Percentiles rank a stretch among this genome's conserved stretches.
Evolutionary conservation across 2,888 invertebrate species (phyloP).

Genomic region (Andrena praecox): DNA sequence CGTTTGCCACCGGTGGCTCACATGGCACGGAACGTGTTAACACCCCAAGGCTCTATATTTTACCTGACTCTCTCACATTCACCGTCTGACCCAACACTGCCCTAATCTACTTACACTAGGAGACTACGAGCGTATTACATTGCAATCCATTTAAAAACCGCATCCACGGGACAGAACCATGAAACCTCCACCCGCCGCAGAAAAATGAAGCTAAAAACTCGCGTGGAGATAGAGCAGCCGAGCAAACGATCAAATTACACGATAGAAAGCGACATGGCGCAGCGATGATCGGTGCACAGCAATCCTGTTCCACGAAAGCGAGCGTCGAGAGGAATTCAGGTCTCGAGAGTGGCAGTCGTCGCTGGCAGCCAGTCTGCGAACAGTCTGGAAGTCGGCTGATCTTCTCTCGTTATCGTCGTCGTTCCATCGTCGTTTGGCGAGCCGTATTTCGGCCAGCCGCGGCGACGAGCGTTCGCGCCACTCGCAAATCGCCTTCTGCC

Average conservation of each 20-base stretch:
- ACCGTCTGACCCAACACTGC: no score
- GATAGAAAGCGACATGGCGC: background rate
- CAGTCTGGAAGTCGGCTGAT: slow-evolving; percentile 23
- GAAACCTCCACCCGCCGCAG: no score
- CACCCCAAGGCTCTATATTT: no score
- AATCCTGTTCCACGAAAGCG: slow-evolving; percentile 1
- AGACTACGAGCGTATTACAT: no score
- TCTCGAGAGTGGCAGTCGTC: slow-evolving; percentile 9
- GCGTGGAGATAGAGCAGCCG: background rate
- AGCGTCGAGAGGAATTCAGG: slow-evolving; percentile 18
- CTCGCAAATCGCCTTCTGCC: slow-evolving; percentile 41
- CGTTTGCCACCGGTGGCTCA: no score
- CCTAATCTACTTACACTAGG: no score
- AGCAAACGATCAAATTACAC: background rate
- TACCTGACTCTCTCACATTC: no score
- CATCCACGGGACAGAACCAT: no score
- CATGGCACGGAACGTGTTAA: no score
- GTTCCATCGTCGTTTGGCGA: slow-evolving; percentile 28
- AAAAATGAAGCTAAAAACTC: no score
- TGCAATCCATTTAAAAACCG: no score
- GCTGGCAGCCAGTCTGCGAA: slow-evolving; percentile 22
- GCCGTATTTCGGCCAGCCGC: slow-evolving; percentile 13
- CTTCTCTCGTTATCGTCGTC: slow-evolving; percentile 21
- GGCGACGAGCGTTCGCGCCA: background rate
- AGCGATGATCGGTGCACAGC: background rate